A percentile compares a stretch with the other conserved stretches of the same genome.
phyloP scores from a whole-genome alignment of 2,888 invertebrate species.

The Eudasyphora cyanicolor region DNA sequence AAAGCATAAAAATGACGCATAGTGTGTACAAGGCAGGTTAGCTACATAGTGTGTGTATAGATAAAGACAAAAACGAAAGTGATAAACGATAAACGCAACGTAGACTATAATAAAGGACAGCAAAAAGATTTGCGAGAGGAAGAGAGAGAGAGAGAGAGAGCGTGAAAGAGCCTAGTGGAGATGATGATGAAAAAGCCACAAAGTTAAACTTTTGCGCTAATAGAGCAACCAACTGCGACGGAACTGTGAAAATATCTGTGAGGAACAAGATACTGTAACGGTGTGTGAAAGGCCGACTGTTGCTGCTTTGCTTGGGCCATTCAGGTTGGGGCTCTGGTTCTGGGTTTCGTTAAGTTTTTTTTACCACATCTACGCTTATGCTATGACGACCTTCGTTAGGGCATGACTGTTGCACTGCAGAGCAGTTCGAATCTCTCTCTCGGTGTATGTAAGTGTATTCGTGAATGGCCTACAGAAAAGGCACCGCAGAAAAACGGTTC shows the following conservation, averaged over 20 bases:
- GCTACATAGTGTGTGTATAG: constrained; percentile 16
- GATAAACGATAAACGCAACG: constrained; percentile 61
- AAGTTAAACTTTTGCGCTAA: constrained; percentile 23
- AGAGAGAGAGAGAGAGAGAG: neutral
- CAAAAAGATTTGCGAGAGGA: neutral
- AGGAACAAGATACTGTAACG: too few species aligned
- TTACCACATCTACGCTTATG: neutral
- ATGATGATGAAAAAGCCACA: constrained; percentile 17
- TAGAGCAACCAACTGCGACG: neutral
- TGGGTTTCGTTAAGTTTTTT: constrained; percentile 40
- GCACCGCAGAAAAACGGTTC: constrained; percentile 65
- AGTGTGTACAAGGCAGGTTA: constrained; percentile 29
- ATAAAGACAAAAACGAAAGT: constrained; percentile 63
- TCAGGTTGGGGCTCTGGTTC: constrained; percentile 39
- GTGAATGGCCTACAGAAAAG: constrained; percentile 55
- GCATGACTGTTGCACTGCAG: constrained; percentile 42
- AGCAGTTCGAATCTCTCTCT: neutral
- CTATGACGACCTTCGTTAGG: constrained; percentile 46
- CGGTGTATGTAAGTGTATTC: neutral
- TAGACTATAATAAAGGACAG: neutral
- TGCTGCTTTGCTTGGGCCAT: constrained; percentile 19
- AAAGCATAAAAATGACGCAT: constrained; percentile 60
- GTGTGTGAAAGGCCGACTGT: neutral
- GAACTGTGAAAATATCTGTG: too few species aligned
- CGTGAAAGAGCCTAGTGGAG: neutral